Evolutionary conservation across 2,888 invertebrate genomes (phyloP).

Genomic region (Callyntrura guangdongensis): DNA sequence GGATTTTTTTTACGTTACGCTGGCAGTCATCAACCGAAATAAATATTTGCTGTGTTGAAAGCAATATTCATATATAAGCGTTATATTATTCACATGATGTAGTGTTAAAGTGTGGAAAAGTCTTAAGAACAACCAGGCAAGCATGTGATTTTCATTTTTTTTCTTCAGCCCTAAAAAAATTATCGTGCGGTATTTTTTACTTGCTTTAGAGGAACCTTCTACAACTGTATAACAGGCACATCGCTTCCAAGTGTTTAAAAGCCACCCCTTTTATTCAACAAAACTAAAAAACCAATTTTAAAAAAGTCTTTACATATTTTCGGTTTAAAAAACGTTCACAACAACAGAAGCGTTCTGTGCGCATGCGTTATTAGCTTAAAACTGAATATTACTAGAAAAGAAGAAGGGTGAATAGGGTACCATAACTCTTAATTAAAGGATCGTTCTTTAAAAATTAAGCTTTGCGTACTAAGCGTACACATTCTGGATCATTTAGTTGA

Average conservation of each 20-base stretch:
- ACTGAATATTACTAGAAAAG: constrained; percentile 26
- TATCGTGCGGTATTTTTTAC: too few species aligned
- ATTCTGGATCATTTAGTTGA: constrained; percentile 70
- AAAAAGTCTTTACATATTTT: constrained; percentile 39
- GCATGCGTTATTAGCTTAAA: constrained; percentile 38
- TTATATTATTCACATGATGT: constrained; percentile 8
- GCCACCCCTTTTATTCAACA: constrained; percentile 56
- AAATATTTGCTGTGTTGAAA: constrained; percentile 59
- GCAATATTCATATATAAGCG: constrained; percentile 7
- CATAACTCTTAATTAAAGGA: constrained; percentile 77
- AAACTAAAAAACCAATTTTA: constrained; percentile 48
- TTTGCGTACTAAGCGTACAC: constrained; percentile 15
- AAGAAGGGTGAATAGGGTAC: constrained; percentile 69
- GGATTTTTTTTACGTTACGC: background rate
- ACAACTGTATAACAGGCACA: background rate
- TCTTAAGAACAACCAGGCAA: constrained; percentile 21
- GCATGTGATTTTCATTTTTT: constrained; percentile 70
- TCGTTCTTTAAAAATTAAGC: constrained; percentile 44
- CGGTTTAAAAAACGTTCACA: constrained; percentile 31
- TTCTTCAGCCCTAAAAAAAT: constrained; percentile 49
- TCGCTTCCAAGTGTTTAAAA: background rate
- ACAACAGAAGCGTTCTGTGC: constrained; percentile 1
- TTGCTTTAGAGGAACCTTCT: too few species aligned
- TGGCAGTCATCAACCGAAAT: background rate
- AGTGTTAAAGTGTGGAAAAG: constrained; percentile 31